Evolutionary conservation across 2,113 vertebrate species (phyloP), one percentile per base, ranked within the genome.

Genomic region (Ceyx melanurus): DNA sequence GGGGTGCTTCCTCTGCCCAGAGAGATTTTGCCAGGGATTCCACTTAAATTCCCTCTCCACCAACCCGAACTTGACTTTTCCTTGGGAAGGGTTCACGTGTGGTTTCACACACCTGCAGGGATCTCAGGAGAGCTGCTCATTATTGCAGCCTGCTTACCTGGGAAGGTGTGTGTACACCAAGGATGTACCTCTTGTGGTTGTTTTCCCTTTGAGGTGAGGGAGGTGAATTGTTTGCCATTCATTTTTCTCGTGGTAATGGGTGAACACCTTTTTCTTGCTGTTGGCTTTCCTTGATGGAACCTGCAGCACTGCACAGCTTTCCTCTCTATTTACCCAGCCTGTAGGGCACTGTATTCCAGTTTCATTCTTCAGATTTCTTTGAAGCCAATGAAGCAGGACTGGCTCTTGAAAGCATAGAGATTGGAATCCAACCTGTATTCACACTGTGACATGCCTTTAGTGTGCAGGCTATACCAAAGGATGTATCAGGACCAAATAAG

Each of bases 191-290:
- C 33, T 37, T 82, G 89, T 87, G 91, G 71, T 87, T 93, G 85
- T 85, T 87, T 73, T 79, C 67, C n/a, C 71, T 93, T 71, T 70
- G 74, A 89, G 84, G 84, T 0, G 0, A 92, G 48, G 67, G 50
- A 89, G 46, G n/a, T 85, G 78, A 73, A 79, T 87, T 82, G 46
- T 89, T 95, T 92, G 42, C 71, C 57, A 50, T 66, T 90, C 42
- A 78, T 94, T 85, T 95, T 93, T 42, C 71, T 87, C 8, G 14
- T 74, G 74, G 91, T 85, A 91, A 95, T 48, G 43, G 67, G 46
- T 4, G 14, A 94, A 80, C 89, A 92, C 20, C 33, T 82, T 82
- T 78, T 86, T 80, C 62, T 96, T 84, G 62, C 60, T 94, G 61
- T 82, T 84, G 84, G 64, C 86, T 80, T 89, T 91, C 43, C 67